Percentiles rank a stretch among this genome's conserved stretches.
Evolutionary conservation across 2,113 vertebrate species (phyloP).

Genomic region (Melospiza georgiana): DNA sequence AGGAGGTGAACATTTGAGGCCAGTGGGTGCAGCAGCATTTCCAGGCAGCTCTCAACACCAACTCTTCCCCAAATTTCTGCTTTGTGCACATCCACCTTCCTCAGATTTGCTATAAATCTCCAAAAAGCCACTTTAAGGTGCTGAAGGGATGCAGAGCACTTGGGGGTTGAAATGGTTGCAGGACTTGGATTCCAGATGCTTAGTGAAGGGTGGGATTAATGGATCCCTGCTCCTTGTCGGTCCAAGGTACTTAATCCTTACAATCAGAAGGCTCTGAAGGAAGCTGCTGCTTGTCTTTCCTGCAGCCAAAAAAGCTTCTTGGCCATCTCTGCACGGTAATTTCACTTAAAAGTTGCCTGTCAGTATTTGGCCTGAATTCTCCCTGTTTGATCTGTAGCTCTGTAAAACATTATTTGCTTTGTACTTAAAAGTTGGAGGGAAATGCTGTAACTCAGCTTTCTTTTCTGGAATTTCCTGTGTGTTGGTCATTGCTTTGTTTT

Average conservation of each 20-base stretch:
- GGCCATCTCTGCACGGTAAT: background rate
- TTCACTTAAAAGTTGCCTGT: constrained; percentile 34
- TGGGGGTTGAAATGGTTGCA: background rate
- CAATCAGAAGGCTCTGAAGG: background rate
- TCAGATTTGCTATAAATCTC: background rate
- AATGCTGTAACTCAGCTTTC: constrained; percentile 37
- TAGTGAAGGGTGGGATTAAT: constrained; percentile 6
- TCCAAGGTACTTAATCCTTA: constrained; percentile 2
- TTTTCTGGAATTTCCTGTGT: constrained; percentile 61
- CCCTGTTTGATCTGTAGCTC: constrained; percentile 54
- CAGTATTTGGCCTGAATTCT: constrained; percentile 29
- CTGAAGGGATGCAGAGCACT: background rate
- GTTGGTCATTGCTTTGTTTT: constrained; percentile 45
- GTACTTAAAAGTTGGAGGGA: constrained; percentile 4
- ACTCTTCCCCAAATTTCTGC: background rate
- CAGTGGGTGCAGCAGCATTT: background rate
- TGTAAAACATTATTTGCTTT: constrained; percentile 42
- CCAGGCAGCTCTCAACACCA: background rate
- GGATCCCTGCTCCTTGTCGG: background rate
- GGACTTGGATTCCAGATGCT: constrained; percentile 3
- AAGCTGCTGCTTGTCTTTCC: constrained; percentile 23
- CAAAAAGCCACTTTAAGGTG: background rate
- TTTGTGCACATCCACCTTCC: background rate
- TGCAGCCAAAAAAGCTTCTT: constrained; percentile 7
- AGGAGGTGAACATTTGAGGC: background rate